Base-by-base conservation (phyloP, 2,888 invertebrate genomes). In the Calliscelio sp. region DNA sequence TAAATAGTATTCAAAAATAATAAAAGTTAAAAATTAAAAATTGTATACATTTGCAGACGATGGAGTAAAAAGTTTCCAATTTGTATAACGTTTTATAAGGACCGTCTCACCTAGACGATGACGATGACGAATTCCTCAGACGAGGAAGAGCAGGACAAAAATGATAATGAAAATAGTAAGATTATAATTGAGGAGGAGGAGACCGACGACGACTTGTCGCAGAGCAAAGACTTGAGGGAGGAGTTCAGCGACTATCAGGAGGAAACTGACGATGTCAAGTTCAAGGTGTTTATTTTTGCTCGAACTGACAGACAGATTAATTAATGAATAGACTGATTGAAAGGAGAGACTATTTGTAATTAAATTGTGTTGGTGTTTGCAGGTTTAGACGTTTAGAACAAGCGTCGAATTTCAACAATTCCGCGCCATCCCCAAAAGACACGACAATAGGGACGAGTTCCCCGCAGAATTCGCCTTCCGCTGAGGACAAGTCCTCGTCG, bases 1-100 rank as follows among this genome's bases (percentile, higher is more conserved):
- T n/a, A n/a, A n/a, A n/a, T n/a, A n/a, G n/a, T n/a, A n/a, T n/a
- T n/a, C n/a, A n/a, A n/a, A n/a, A n/a, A n/a, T n/a, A n/a, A n/a
- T n/a, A n/a, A n/a, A n/a, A n/a, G n/a, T n/a, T n/a, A n/a, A n/a
- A n/a, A n/a, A n/a, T n/a, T n/a, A n/a, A n/a, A n/a, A n/a, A n/a
- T n/a, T n/a, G n/a, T n/a, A n/a, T n/a, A n/a, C n/a, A n/a, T n/a
- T 44, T 81, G 11, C 20, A 96, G 96, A 90, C 95, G 95, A 89
- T 98, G 98, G 98, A 97, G 97, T 93, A 97, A 98, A 93, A 98
- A 98, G 92, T 98, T 98, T 93, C 98, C 98, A 0, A 97, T 98
- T 88, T 97, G 97, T 92, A 94, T 98, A 57, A 94, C 94, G 28
- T 92, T 96, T 77, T 94, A 93, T 88, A 95, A 93, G 74, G 89